Percentiles rank a stretch among this genome's conserved stretches.
Evolutionary conservation across 2,888 invertebrate genomes (phyloP).

Genomic region (Callyntrura sp.): DNA sequence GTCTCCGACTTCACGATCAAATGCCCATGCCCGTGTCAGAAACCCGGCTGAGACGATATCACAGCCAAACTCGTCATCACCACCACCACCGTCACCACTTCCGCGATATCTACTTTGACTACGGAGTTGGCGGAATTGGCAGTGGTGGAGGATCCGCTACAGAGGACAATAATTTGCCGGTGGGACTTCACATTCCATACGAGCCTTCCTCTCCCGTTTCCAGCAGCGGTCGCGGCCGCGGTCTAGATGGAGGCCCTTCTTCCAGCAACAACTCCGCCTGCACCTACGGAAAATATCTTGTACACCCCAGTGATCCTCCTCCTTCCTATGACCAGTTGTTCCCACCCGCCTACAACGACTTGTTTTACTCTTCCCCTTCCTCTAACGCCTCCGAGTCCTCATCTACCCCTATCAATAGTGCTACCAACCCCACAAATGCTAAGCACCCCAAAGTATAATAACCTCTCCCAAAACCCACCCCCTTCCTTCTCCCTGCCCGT

Average conservation of each 20-base stretch:
- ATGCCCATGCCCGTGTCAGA: slow-evolving; percentile 55
- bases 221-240: background rate
- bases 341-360: slow-evolving; percentile 72
- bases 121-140: slow-evolving; percentile 23
- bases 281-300: slow-evolving; percentile 24
- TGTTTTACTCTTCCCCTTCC: background rate
- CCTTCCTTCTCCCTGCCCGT: too few species aligned
- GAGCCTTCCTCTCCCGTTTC: slow-evolving; percentile 31
- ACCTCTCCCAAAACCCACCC: too few species aligned
- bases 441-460: slow-evolving; percentile 56
- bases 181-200: slow-evolving; percentile 67
- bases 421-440: slow-evolving; percentile 41
- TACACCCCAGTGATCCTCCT: slow-evolving; percentile 56
- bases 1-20: slow-evolving; percentile 62
- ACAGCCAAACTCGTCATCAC: slow-evolving; percentile 16
- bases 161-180: slow-evolving; percentile 20
- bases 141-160: background rate
- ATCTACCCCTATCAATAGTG: background rate
- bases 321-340: slow-evolving; percentile 77
- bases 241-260: background rate
- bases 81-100: slow-evolving; percentile 48
- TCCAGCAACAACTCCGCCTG: background rate
- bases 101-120: slow-evolving; percentile 69
- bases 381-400: background rate
- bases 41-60: slow-evolving; percentile 35